phyloP scores from a whole-genome alignment of 2,888 invertebrate genomes.

The Bombylius major region DNA sequence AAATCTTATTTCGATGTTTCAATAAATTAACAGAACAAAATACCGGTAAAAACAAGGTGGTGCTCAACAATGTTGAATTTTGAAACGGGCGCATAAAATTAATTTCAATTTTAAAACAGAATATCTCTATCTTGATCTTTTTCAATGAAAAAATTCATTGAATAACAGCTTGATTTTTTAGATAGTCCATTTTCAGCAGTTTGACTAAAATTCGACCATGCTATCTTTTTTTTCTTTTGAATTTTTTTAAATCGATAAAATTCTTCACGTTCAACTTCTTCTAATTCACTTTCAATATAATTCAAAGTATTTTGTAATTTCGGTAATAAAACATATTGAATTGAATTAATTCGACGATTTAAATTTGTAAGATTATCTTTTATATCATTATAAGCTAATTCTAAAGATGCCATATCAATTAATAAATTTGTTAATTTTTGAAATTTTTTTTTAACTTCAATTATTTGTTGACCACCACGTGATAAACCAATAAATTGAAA shows the following conservation, averaged over 20 bases:
- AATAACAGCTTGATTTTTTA: no score
- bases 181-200: no score
- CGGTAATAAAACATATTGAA: slow-evolving; percentile 9
- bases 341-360: slow-evolving; percentile 6
- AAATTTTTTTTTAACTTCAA: slow-evolving; percentile 1
- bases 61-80: no score
- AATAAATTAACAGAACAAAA: no score
- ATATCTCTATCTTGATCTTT: background rate
- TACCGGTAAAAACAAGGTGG: background rate
- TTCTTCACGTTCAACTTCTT: slow-evolving; percentile 9
- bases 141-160: no score
- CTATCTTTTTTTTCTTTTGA: background rate
- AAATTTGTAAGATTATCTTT: background rate
- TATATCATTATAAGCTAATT: slow-evolving; percentile 1
- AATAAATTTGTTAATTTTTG: background rate
- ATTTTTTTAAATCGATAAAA: slow-evolving; percentile 8
- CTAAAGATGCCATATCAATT: slow-evolving; percentile 3
- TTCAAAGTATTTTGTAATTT: slow-evolving; percentile 1
- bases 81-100: no score
- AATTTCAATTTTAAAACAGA: background rate
- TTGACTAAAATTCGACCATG: no score
- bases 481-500: slow-evolving; percentile 1
- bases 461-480: slow-evolving; percentile 7
- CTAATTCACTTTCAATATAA: slow-evolving; percentile 7
- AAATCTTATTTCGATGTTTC: no score